These are phyloP conservation scores for Drosophila sordidula DNA, from an alignment of 2,888 invertebrate genomes.

Conservation along the genomic window DNA sequence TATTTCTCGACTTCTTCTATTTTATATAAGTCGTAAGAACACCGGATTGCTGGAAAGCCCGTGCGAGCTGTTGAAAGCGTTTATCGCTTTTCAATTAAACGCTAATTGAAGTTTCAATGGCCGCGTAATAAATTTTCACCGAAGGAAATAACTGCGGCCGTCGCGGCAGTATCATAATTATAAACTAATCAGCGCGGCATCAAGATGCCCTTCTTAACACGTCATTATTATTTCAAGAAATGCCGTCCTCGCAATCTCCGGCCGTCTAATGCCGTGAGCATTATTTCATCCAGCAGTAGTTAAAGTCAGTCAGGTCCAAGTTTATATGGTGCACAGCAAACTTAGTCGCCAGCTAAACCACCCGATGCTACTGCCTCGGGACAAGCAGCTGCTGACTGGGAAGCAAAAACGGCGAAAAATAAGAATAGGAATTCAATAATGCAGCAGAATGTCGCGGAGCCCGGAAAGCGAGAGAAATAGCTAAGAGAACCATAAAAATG, in stretches of 20 bases:
- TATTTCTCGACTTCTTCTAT: slow-evolving; percentile 1
- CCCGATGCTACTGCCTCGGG: slow-evolving; percentile 42
- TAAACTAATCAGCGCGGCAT: slow-evolving; percentile 74
- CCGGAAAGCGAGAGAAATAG: slow-evolving; percentile 12
- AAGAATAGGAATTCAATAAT: slow-evolving; percentile 78
- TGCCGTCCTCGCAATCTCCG: slow-evolving; percentile 51
- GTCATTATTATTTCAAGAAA: slow-evolving; percentile 67
- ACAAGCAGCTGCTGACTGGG: background rate
- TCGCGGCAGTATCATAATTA: slow-evolving; percentile 64
- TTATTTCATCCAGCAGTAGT: slow-evolving; percentile 19
- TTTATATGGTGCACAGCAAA: slow-evolving; percentile 64
- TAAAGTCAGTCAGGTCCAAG: slow-evolving; percentile 65
- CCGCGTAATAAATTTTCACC: background rate
- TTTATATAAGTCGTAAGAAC: slow-evolving; percentile 32
- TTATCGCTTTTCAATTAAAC: slow-evolving; percentile 68
- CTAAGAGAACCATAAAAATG: slow-evolving; percentile 2
- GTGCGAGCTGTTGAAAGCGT: slow-evolving; percentile 23
- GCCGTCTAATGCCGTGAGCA: slow-evolving; percentile 55
- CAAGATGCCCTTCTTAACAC: slow-evolving; percentile 74
- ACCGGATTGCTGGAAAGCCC: slow-evolving; percentile 10
- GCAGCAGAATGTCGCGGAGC: slow-evolving; percentile 72
- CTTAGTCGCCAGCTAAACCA: slow-evolving; percentile 27
- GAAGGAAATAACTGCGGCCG: slow-evolving; percentile 12
- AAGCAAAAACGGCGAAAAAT: slow-evolving; percentile 11
- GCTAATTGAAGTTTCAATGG: slow-evolving; percentile 46